These are phyloP conservation scores for Deladenus siricidicola DNA, from an alignment of 2,888 invertebrate genomes.

Conservation along the genomic window DNA sequence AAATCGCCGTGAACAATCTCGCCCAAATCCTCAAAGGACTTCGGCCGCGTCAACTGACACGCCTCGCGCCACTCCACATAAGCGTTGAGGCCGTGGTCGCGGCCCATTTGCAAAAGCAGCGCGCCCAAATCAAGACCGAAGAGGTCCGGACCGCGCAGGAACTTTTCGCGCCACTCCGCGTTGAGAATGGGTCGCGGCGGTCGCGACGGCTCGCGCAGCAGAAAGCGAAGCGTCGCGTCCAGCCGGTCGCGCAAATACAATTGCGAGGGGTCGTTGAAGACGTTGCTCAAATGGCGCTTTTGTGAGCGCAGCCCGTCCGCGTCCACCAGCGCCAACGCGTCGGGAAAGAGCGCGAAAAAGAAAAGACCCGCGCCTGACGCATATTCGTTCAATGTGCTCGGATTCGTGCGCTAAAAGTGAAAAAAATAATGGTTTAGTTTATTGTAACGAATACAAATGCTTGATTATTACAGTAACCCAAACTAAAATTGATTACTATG, in stretches of 20 bases:
- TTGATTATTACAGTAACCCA: background rate
- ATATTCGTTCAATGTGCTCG: conserved; percentile 74
- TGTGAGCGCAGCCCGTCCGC: conserved; percentile 19
- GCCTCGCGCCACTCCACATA: conserved; percentile 42
- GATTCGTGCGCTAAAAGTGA: conserved; percentile 61
- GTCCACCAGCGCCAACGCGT: conserved; percentile 24
- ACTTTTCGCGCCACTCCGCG: conserved; percentile 35
- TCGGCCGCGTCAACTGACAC: conserved; percentile 38
- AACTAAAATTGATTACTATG: background rate
- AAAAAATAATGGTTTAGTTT: no score
- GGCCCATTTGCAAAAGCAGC: conserved; percentile 37
- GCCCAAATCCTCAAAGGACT: conserved; percentile 24
- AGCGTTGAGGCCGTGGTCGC: conserved; percentile 46
- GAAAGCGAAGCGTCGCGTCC: conserved; percentile 33
- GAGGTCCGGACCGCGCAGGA: conserved; percentile 28
- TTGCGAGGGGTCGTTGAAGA: conserved; percentile 35
- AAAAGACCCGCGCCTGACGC: conserved; percentile 57
- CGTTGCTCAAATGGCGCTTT: conserved; percentile 17
- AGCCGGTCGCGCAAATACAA: conserved; percentile 32
- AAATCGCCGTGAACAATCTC: conserved; percentile 13
- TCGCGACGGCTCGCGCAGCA: conserved; percentile 37
- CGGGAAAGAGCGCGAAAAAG: conserved; percentile 46
- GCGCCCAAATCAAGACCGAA: conserved; percentile 43
- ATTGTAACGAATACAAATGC: no score
- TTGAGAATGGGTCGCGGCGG: conserved; percentile 41